Evolutionary conservation across 2,888 invertebrate genomes (phyloP).

Genomic region (Parnassius orleans): DNA sequence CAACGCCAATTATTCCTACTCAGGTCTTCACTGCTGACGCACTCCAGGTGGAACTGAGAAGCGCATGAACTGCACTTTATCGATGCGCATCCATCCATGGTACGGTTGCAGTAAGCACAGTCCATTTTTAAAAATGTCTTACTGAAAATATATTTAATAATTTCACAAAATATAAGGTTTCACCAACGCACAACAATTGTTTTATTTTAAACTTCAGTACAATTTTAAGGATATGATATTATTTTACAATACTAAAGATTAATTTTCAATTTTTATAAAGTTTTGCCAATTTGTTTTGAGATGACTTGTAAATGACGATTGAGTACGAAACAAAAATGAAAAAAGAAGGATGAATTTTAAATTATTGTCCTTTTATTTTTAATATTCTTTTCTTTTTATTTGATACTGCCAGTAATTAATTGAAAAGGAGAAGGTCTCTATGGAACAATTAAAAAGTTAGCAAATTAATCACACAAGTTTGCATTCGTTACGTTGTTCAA

Average conservation of each 20-base stretch:
- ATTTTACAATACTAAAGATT: slow-evolving; percentile 35
- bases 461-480: too few species aligned
- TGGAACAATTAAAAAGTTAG: too few species aligned
- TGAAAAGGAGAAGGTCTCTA: background rate
- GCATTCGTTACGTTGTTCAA: too few species aligned
- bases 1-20: slow-evolving; percentile 61
- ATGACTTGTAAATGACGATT: slow-evolving; percentile 41
- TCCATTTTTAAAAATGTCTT: slow-evolving; percentile 44
- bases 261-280: slow-evolving; percentile 44
- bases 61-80: slow-evolving; percentile 64
- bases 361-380: slow-evolving; percentile 6
- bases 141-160: slow-evolving; percentile 9
- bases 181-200: background rate
- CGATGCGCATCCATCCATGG: slow-evolving; percentile 61
- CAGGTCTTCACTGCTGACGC: slow-evolving; percentile 54
- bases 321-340: slow-evolving; percentile 24
- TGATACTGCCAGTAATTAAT: background rate
- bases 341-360: slow-evolving; percentile 10
- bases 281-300: slow-evolving; percentile 42
- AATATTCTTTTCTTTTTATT: slow-evolving; percentile 4
- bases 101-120: slow-evolving; percentile 61
- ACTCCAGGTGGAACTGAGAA: slow-evolving; percentile 65
- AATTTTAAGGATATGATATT: slow-evolving; percentile 2
- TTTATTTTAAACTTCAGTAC: background rate
- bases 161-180: background rate